These are phyloP conservation scores for Cheumatopsyche charites DNA, from an alignment of 1,140 invertebrate genomes.

Conservation along the genomic window DNA sequence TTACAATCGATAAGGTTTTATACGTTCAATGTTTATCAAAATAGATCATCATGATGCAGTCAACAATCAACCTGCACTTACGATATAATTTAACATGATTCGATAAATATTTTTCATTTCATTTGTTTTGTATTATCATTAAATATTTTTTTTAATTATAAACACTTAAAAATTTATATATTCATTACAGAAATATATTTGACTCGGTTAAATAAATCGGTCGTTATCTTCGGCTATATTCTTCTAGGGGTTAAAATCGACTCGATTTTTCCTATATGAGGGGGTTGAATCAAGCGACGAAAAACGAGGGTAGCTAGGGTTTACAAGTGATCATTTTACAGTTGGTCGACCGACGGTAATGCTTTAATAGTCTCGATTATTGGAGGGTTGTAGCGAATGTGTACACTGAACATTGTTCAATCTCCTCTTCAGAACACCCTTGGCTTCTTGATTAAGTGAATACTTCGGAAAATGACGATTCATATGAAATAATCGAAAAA, in stretches of 20 bases:
- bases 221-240: not conserved
- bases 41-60: too few relatives aligned
- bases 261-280: conserved; percentile 7
- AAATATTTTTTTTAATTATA: too few relatives aligned
- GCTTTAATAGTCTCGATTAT: conserved; percentile 39
- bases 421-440: too few relatives aligned
- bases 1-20: too few relatives aligned
- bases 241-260: conserved; percentile 16
- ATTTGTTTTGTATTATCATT: too few relatives aligned
- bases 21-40: too few relatives aligned
- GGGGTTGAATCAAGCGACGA: not conserved
- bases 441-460: conserved; percentile 5
- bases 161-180: too few relatives aligned
- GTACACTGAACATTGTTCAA: conserved; percentile 12
- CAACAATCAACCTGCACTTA: too few relatives aligned
- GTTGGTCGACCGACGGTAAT: conserved; percentile 43
- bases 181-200: too few relatives aligned
- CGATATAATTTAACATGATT: too few relatives aligned
- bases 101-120: too few relatives aligned
- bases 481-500: too few relatives aligned
- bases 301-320: conserved; percentile 1
- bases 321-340: conserved; percentile 48
- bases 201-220: not conserved
- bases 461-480: not conserved
- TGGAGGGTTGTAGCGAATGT: conserved; percentile 26